Conservation (phyloP, 1,140 invertebrate species). For the Diuraphis noxia region DNA sequence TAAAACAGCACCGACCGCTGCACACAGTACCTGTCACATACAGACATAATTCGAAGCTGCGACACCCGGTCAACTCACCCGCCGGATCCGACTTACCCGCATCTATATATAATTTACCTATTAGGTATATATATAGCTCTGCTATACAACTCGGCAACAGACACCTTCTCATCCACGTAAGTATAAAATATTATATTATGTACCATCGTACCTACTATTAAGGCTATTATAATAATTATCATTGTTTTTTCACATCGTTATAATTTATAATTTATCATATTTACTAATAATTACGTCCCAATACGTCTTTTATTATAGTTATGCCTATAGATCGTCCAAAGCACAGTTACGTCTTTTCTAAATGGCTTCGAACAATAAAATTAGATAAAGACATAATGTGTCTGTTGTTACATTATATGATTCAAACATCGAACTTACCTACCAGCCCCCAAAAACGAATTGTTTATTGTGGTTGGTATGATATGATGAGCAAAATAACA, state of each 20-base stretch:
- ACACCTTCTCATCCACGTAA: not conserved
- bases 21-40: not conserved
- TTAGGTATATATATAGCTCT: not conserved
- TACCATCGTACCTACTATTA: not conserved
- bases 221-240: not conserved
- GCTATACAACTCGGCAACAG: not conserved
- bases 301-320: no score
- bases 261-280: not conserved
- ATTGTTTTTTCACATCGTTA: not conserved
- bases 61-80: not conserved
- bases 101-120: no score
- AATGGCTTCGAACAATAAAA: not conserved
- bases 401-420: no score
- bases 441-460: no score
- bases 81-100: not conserved
- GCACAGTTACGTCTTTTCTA: not conserved
- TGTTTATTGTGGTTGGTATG: no score
- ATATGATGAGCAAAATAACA: not conserved
- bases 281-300: not conserved
- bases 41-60: not conserved
- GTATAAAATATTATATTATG: not conserved
- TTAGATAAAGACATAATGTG: not conserved
- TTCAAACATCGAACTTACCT: not conserved
- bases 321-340: not conserved
- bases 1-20: not conserved